Conservation (phyloP, 2,113 vertebrate species). For the Pithys albifrons region DNA sequence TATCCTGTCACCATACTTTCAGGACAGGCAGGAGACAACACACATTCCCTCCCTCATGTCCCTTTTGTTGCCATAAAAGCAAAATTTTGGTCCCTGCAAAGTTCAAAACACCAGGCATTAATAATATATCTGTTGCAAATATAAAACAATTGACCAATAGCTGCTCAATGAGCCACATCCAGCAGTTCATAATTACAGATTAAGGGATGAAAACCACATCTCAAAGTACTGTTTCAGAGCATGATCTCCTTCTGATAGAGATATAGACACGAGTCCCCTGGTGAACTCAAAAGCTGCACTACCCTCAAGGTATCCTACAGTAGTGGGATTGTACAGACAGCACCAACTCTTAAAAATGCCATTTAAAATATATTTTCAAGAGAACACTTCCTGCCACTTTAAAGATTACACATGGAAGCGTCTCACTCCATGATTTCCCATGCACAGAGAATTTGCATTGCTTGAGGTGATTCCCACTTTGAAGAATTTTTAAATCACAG, state of each 20-base stretch:
- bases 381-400: slow-evolving; percentile 39
- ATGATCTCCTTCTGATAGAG: background rate
- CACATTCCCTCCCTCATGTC: background rate
- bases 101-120: background rate
- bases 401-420: slow-evolving; percentile 13
- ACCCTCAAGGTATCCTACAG: background rate
- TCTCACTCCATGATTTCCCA: slow-evolving; percentile 17
- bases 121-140: background rate
- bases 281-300: background rate
- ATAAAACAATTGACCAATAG: background rate
- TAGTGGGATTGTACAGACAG: background rate
- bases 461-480: slow-evolving; percentile 62
- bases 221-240: background rate
- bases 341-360: background rate
- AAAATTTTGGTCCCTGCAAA: background rate
- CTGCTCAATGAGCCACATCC: background rate
- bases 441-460: slow-evolving; percentile 48
- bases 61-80: background rate
- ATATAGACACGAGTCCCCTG: background rate
- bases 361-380: background rate
- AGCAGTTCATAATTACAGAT: background rate
- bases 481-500: slow-evolving; percentile 60
- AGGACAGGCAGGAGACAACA: background rate
- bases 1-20: background rate
- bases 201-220: background rate